Percentiles rank a stretch among this genome's conserved stretches.
phyloP scores from a whole-genome alignment of 2,888 invertebrate species.

The Magallana nippona region DNA sequence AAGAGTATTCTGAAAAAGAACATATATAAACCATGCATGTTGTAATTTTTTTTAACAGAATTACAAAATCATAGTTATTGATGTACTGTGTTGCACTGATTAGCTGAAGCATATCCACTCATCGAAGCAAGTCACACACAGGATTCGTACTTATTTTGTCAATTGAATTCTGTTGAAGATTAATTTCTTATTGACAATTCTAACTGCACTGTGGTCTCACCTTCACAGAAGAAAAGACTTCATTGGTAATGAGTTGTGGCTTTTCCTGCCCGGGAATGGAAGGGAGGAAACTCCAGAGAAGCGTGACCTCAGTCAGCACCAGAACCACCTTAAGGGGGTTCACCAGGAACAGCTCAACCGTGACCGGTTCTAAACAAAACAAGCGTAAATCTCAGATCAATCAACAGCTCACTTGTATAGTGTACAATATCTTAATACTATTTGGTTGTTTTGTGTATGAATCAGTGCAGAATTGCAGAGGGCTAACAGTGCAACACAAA shows the following conservation, averaged over 20 bases:
- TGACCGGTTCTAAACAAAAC: conserved; percentile 86
- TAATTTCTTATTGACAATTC: too few relatives aligned
- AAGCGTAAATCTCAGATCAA: background rate
- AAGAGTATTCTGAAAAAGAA: conserved; percentile 69
- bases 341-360: conserved; percentile 87
- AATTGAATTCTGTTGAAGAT: too few relatives aligned
- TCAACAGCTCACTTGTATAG: too few relatives aligned
- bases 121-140: too few relatives aligned
- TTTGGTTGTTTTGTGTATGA: too few relatives aligned
- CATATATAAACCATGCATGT: background rate
- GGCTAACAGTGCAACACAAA: too few relatives aligned
- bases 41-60: background rate
- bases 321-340: conserved; percentile 89
- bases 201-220: conserved; percentile 50
- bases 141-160: too few relatives aligned
- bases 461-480: too few relatives aligned
- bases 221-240: conserved; percentile 72
- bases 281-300: conserved; percentile 86
- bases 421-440: too few relatives aligned
- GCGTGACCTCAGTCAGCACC: conserved; percentile 85
- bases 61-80: background rate
- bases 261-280: conserved; percentile 65
- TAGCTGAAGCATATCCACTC: too few relatives aligned
- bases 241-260: conserved; percentile 75
- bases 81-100: too few relatives aligned